These are phyloP conservation scores for Triplophysa tibetana DNA, from an alignment of 2,113 vertebrate genomes.

Conservation along the genomic window DNA sequence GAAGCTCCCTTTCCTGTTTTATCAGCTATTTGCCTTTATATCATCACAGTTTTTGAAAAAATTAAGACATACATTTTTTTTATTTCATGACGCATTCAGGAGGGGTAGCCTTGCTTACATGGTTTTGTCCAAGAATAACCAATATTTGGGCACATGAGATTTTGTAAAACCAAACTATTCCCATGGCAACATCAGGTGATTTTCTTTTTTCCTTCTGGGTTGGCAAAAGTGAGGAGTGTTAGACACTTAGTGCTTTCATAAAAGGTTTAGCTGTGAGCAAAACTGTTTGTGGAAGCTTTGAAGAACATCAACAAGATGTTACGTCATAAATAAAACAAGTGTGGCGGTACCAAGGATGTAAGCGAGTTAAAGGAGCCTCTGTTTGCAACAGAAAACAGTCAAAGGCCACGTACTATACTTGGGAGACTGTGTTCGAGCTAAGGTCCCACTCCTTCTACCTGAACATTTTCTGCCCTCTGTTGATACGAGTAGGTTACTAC, in stretches of 20 bases:
- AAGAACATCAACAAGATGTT: slow-evolving; percentile 31
- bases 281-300: not conserved
- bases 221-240: slow-evolving; percentile 36
- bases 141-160: not conserved
- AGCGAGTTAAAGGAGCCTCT: slow-evolving; percentile 61
- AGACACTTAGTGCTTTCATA: slow-evolving; percentile 40
- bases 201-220: slow-evolving; percentile 32
- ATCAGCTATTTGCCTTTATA: not conserved
- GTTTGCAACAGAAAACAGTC: slow-evolving; percentile 51
- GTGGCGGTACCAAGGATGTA: slow-evolving; percentile 2
- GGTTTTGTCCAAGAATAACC: not conserved
- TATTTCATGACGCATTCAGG: too few species aligned
- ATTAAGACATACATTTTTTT: not conserved
- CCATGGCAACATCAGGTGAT: slow-evolving; percentile 49
- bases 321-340: slow-evolving; percentile 42
- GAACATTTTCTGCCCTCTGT: slow-evolving; percentile 63
- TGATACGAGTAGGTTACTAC: slow-evolving; percentile 45
- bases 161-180: not conserved
- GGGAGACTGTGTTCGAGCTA: slow-evolving; percentile 16
- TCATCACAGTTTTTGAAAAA: not conserved
- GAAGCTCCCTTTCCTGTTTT: slow-evolving; percentile 11
- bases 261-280: slow-evolving; percentile 4
- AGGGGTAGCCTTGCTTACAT: not conserved
- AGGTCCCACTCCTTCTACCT: not conserved
- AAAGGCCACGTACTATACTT: slow-evolving; percentile 38